Percentiles rank a stretch among this genome's conserved stretches.
phyloP scores from a whole-genome alignment of 1,140 invertebrate species.

The Papilio machaon region DNA sequence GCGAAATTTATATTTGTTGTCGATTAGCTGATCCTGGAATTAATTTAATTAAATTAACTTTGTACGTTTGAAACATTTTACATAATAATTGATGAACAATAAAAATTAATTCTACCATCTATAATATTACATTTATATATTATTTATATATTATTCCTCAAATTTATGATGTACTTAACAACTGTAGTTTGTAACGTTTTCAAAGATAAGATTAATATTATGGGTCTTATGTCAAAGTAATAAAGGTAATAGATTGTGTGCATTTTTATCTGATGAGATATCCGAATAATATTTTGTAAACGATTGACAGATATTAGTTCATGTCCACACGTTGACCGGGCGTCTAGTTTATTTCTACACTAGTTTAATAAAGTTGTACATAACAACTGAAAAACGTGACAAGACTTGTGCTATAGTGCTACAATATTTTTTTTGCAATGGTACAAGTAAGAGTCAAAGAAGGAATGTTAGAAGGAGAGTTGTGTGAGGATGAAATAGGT shows the following conservation, averaged over 20 bases:
- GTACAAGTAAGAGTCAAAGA: constrained; percentile 31
- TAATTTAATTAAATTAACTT: too few species aligned
- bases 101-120: too few species aligned
- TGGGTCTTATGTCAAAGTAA: neutral
- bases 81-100: too few species aligned
- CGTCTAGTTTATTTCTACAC: neutral
- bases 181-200: too few species aligned
- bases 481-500: constrained; percentile 56
- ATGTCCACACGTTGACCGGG: neutral
- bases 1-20: too few species aligned
- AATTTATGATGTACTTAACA: too few species aligned
- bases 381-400: too few species aligned
- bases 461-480: constrained; percentile 33
- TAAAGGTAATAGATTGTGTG: neutral
- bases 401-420: neutral
- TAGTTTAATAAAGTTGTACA: neutral
- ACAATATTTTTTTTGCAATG: neutral
- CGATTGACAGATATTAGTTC: constrained; percentile 4
- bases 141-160: too few species aligned
- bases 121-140: too few species aligned
- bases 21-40: too few species aligned
- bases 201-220: too few species aligned
- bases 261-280: neutral
- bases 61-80: too few species aligned
- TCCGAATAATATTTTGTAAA: neutral